A percentile compares a stretch with the other conserved stretches of the same genome.
Evolutionary conservation across 2,113 vertebrate species (phyloP).

Genomic region (Erinaceus europaeus): DNA sequence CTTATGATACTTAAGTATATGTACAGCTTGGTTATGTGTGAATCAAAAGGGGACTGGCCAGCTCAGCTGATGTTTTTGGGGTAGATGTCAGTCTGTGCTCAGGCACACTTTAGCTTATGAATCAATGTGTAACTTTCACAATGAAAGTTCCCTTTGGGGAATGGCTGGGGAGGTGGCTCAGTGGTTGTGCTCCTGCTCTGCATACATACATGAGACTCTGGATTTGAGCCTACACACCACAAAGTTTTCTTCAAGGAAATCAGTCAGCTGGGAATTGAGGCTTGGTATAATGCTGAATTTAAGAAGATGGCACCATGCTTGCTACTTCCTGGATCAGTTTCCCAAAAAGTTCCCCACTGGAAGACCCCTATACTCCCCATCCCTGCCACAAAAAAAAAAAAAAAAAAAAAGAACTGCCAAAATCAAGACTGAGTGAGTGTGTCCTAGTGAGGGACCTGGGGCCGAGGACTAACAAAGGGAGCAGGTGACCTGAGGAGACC

Average conservation of each 20-base stretch:
- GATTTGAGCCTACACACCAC: no score
- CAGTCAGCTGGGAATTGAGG: neutral
- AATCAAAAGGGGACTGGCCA: neutral
- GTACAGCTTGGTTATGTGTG: rapidly evolving
- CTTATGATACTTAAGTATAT: neutral
- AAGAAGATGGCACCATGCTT: neutral
- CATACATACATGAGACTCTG: no score
- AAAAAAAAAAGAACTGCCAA: neutral
- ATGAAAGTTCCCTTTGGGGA: no score
- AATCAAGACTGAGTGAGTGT: neutral
- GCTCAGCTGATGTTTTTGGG: neutral
- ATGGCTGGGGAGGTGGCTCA: no score
- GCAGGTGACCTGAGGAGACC: neutral
- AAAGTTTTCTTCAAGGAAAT: neutral
- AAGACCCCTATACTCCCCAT: neutral
- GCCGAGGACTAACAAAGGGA: neutral
- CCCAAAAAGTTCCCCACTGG: neutral
- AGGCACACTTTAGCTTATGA: neutral
- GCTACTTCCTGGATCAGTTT: neutral
- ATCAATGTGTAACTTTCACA: neutral
- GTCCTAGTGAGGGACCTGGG: neutral
- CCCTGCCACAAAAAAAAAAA: no score
- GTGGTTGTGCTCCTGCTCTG: no score
- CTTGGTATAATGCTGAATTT: neutral
- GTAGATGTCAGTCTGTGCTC: neutral